Evolutionary conservation across 2,888 invertebrate genomes (phyloP), one percentile per base, ranked within the genome.

Genomic region (Pollenia griseotomentosa): DNA sequence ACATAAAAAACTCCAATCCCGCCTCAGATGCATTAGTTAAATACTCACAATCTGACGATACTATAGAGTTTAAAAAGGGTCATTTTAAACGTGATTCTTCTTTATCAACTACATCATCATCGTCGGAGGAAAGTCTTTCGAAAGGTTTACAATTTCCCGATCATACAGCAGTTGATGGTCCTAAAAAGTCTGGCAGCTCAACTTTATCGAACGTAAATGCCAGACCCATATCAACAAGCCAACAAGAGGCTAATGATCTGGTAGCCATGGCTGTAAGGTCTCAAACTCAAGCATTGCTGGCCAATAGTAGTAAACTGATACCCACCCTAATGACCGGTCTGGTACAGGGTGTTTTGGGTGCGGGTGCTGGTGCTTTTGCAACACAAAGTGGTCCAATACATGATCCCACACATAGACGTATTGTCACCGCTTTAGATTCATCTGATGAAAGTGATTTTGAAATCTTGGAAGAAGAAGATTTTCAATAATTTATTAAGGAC

Each of bases 361-460:
- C 2, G 9, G 75, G 71, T 16, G 86, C 46, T 19, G 16, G 46
- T 3, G 65, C 53, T 55, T 16, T 65, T 8, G 14, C 59, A 10
- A 12, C 53, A 3, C 82, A 82, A 74, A 61, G 65, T 68, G 68
- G n/a, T n/a, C 14, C 84, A 57, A 63, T 51, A 51, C 51, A 71
- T 44, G 80, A 80, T 66, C 65, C 82, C 68, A 88, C 85, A 71
- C 85, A 89, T 68, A 88, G 89, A 16, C 90, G 90, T 42, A 83
- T 90, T 33, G 90, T 90, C 9, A 90, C 90, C 5, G 68, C 77
- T 59, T 77, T 91, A 19, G 92, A 92, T 79, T 92, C 92, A 7
- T 93, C 93, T 23, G 93, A 93, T 81, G 93, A 93, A 68, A 93
- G 93, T 89, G 93, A 93, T 89, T 93, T 93, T 89, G 93, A 93